Base-by-base conservation (phyloP, 2,113 vertebrate genomes). In the Gallinago paraguaiae region DNA sequence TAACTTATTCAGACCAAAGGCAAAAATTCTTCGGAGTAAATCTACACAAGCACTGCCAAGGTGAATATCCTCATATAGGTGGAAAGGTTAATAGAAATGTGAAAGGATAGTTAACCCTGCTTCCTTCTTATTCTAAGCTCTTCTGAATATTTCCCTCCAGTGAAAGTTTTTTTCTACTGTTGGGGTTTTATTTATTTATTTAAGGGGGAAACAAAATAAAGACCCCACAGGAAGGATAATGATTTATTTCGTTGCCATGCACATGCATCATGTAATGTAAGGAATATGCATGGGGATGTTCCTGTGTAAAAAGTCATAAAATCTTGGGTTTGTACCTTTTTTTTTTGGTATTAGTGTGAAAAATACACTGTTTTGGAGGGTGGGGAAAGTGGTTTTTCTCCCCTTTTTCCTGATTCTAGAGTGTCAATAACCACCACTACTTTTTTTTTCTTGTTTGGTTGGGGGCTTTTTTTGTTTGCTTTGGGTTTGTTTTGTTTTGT, bases 1-100 rank as follows among this genome's bases (percentile, higher is more conserved):
- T 86, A 90, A 91, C 60, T 94, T 95, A 90, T 64, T 93, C 90
- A 93, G 61, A 89, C 48, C 71, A 86, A 82, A 80, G 77, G 89
- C 71, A 83, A 92, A 95, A 85, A 50, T 88, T 63, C 56, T 56
- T 41, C 5, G 3, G 76, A 92, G 65, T 63, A 78, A 82, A 41
- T 71, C 30, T 72, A 54, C 28, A 10, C 48, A 59, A 92, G 64
- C 25, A 68, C 75, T 84, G 45, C 53, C 69, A 72, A 69, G 31
- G 35, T 93, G 56, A 22, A 39, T 81, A 86, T 82, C 17, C 25
- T 77, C 18, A 9, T 13, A 27, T 1, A 70, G 46, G 56, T 83
- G 23, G 35, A 90, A 80, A 90, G 37, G n/a, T 23, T 87, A 82
- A 76, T 17, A 77, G n/a, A 33, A 63, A 57, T 63, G 24, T 83